Conservation (phyloP, 2,113 vertebrate genomes). For the Excalfactoria chinensis region DNA sequence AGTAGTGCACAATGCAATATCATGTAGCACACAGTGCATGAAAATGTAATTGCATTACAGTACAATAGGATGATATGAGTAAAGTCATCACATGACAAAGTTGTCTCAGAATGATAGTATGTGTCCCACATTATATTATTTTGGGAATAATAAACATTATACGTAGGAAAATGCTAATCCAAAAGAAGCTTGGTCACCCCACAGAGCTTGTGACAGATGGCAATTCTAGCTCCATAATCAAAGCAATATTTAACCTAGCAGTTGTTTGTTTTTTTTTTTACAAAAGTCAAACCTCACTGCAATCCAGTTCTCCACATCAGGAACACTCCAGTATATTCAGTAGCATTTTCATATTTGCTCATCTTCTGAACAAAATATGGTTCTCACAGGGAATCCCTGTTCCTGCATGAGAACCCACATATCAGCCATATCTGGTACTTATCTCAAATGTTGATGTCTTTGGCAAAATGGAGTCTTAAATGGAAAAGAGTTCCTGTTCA, state of each 20-base stretch:
- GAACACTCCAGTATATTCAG: background rate
- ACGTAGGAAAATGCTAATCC: slow-evolving; percentile 7
- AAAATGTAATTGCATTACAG: background rate
- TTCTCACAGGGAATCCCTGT: background rate
- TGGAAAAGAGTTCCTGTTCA: background rate
- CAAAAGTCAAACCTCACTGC: background rate
- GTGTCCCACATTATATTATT: slow-evolving; percentile 37
- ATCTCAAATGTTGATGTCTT: background rate
- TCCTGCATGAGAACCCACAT: background rate
- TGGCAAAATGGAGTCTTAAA: background rate
- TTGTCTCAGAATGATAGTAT: slow-evolving; percentile 11
- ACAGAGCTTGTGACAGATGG: slow-evolving; percentile 50
- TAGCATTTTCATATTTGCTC: background rate
- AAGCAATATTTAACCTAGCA: slow-evolving; percentile 34
- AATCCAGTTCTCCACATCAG: background rate
- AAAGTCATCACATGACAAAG: slow-evolving; percentile 24
- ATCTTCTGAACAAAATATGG: background rate
- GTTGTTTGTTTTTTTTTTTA: background rate
- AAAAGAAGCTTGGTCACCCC: slow-evolving; percentile 54
- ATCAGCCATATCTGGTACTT: background rate
- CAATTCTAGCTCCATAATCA: slow-evolving; percentile 34
- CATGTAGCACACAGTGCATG: background rate
- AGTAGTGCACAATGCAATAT: background rate
- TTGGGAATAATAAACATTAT: slow-evolving; percentile 50
- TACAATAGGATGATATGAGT: background rate